These are phyloP conservation scores for Pipistrellus kuhlii DNA, from an alignment of 2,797 vertebrate species.

Conservation along the genomic window DNA sequence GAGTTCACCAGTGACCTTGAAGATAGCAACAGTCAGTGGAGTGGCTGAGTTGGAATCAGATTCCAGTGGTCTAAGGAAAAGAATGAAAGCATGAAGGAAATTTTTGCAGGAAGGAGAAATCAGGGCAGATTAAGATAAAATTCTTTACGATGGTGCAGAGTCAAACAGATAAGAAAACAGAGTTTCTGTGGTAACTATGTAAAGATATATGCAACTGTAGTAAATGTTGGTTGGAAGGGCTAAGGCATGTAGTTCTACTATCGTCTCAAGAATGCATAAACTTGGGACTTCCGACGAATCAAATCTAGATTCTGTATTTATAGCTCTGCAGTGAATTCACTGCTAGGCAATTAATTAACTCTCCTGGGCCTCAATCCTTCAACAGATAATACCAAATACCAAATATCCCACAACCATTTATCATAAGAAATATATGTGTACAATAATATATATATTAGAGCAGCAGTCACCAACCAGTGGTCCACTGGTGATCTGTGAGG, in stretches of 20 bases:
- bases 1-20: neutral
- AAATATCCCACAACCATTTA: neutral
- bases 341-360: neutral
- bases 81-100: neutral
- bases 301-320: neutral
- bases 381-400: slow-evolving; percentile 4
- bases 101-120: neutral
- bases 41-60: neutral
- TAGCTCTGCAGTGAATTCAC: neutral
- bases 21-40: neutral
- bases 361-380: neutral
- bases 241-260: neutral
- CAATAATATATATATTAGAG: neutral
- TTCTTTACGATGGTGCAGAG: neutral
- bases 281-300: neutral
- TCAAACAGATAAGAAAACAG: slow-evolving; percentile 3
- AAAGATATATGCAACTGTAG: neutral
- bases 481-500: too few relatives aligned
- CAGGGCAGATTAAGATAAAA: neutral
- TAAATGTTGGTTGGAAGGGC: neutral
- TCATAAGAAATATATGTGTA: neutral
- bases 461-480: too few relatives aligned
- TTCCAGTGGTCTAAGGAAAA: neutral
- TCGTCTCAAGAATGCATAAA: slow-evolving; percentile 28
- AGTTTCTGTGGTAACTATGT: neutral